Evolutionary conservation across 2,797 vertebrate genomes (phyloP).

Genomic region (Brachymystax lenok): DNA sequence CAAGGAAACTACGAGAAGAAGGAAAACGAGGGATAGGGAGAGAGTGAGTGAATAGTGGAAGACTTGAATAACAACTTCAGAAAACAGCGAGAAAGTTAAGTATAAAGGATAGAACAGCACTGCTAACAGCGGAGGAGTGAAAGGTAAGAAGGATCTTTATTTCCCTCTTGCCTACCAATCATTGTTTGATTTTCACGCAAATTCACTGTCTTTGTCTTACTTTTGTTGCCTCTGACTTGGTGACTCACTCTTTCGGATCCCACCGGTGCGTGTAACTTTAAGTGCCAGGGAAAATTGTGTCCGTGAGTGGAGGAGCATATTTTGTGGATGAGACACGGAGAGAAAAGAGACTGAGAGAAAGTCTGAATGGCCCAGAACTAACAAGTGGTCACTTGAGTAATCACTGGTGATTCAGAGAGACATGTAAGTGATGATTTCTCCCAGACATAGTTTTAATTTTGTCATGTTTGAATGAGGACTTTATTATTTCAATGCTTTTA

Average conservation of each 20-base stretch:
- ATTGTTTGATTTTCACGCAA: conserved; percentile 38
- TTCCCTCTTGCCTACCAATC: neutral
- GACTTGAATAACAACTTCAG: neutral
- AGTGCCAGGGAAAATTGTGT: conserved; percentile 66
- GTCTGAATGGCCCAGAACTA: conserved; percentile 50
- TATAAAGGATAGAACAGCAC: conserved; percentile 30
- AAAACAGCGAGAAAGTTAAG: conserved; percentile 30
- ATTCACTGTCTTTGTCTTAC: conserved; percentile 32
- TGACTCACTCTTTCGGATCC: conserved; percentile 46
- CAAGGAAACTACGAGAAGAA: conserved; percentile 23
- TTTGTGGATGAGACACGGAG: neutral
- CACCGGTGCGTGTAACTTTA: conserved; percentile 68
- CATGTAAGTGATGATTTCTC: conserved; percentile 69
- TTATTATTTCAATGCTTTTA: conserved; percentile 8
- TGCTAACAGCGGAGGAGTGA: conserved; percentile 41
- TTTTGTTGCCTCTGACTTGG: conserved; percentile 21
- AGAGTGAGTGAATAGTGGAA: neutral
- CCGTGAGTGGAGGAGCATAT: conserved; percentile 41
- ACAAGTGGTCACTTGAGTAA: conserved; percentile 71
- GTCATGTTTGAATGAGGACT: conserved; percentile 30
- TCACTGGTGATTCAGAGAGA: conserved; percentile 69
- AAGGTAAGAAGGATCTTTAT: conserved; percentile 52
- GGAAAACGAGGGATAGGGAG: conserved; percentile 40
- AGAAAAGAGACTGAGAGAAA: conserved; percentile 21
- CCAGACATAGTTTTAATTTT: conserved; percentile 54